Evolutionary conservation across 2,797 vertebrate genomes (phyloP), one percentile per base, ranked within the genome.

Genomic region (Myioborus melanocephalus): DNA sequence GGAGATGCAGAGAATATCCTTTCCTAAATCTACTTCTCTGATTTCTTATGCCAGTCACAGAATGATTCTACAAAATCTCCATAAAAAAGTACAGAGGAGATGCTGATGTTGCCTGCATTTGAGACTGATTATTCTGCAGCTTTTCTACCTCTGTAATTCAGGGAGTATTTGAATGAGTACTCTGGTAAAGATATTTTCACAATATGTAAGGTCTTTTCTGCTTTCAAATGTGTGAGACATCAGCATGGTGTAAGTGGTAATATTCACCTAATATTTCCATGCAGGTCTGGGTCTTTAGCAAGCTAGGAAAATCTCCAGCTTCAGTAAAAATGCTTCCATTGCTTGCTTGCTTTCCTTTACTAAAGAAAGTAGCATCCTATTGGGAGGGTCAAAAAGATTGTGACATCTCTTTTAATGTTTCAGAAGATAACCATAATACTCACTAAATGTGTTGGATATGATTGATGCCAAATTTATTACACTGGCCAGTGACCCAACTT

Each of bases 381-480:
- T 37, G 3, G 14, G 20, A 26, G 24, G 9, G 18, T 70, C 8
- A 79, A 52, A 87, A 66, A 65, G 7, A 77, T 56, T 2, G 7
- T 24, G 28, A 64, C 21, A 70, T 8, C 22, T 30, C 2, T 37
- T 63, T 43, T 28, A 35, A 4, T 43, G 14, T 44, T 90, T 93
- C 34, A 76, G 56, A 65, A 61, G 15, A 49, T 5, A 76, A 44
- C 7, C 9, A 4, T 9, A 44, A 55, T 27, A 55, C 8, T 43
- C 46, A 59, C 19, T 11, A 49, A 82, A 11, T 0, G 0, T 12
- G 5, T 23, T 24, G 26, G 23, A 23, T 34, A 37, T 12, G 9
- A 28, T 8, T 50, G 30, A 82, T 61, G 59, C 1, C 43, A 86
- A 35, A 3, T 39, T 78, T 43, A 83, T 50, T 26, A 52, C 26